Conservation (phyloP, 2,113 vertebrate genomes). For the Fukomys damarensis region DNA sequence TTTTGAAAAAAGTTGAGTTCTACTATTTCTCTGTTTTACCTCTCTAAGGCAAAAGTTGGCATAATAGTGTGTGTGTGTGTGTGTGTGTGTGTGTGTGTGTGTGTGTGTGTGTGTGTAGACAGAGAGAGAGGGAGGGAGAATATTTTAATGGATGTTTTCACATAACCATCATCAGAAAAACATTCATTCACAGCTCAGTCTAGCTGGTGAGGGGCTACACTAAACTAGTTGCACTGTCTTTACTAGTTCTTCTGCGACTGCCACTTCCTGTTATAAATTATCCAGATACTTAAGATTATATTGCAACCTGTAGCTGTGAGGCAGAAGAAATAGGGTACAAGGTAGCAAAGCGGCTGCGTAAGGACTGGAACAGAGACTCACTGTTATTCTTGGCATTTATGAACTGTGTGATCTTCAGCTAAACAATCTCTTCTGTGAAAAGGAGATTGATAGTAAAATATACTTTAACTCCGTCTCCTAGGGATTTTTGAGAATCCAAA, state of each 20-base stretch:
- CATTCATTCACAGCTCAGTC: not conserved
- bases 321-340: not conserved
- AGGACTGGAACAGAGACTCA: not conserved
- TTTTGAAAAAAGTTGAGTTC: slow-evolving; percentile 55
- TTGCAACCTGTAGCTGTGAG: not conserved
- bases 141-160: not conserved
- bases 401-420: not conserved
- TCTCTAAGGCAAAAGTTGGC: not conserved
- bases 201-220: not conserved
- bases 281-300: not conserved
- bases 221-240: not conserved
- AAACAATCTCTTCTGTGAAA: not conserved
- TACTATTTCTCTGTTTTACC: not conserved
- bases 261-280: not conserved
- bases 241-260: not conserved
- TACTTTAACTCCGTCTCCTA: not conserved
- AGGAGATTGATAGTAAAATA: not conserved
- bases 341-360: not conserved
- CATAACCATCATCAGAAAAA: not conserved
- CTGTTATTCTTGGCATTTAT: not conserved
- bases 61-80: not conserved
- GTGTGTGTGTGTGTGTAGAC: not conserved
- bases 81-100: not conserved
- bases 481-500: not conserved
- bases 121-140: not conserved